Base-by-base conservation (phyloP, 1,140 invertebrate species). In the Trachymyrmex septentrionalis region DNA sequence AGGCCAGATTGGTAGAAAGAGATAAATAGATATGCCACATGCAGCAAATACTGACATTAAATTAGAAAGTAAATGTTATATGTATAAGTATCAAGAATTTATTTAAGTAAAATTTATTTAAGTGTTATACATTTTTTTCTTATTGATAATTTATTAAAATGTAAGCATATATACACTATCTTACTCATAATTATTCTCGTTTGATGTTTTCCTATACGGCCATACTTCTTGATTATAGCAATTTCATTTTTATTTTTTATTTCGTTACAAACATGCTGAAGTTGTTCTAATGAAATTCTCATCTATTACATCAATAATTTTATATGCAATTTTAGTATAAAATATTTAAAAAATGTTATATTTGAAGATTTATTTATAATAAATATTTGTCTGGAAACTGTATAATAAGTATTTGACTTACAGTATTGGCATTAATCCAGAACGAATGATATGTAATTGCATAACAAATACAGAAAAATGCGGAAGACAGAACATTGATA, bases 371-470 rank as follows among this genome's bases (percentile, higher is more conserved):
- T 9, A 19, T 71, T 44, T 9, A 19, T 71, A 5, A 2, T 2
- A 0, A 9, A n/a, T 21, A 34, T 48, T 16, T 66, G 3, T 67
- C 1, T 69, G 0, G 3, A 21, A 10, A 21, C 0, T 67, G 9
- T 38, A 34, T 34, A 67, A 7, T 16, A 48, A 48, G 24, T 69
- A 19, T 16, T 67, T 4, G 6, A 69, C 80, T 73, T 73, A 84
- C 80, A 59, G 7, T 34, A 24, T 84, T 24, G 4, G 14, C 16
- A 10, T 73, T 84, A 21, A 84, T 12, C 16, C 24, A 50, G 12
- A 84, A 84, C 0, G 69, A 84, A 73, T 48, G 63, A 6, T 84
- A 73, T 21, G 34, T 73, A 44, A 84, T 73, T 2, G 16, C 7
- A 2, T 16, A 14, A 0, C 14, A 16, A 16, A 44, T 24, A 2